A percentile compares a stretch with the other conserved stretches of the same genome.
Conservation (phyloP, 30 jellyfish, hydroid and myxozoan genomes). For the Euphysa ruthae region DNA sequence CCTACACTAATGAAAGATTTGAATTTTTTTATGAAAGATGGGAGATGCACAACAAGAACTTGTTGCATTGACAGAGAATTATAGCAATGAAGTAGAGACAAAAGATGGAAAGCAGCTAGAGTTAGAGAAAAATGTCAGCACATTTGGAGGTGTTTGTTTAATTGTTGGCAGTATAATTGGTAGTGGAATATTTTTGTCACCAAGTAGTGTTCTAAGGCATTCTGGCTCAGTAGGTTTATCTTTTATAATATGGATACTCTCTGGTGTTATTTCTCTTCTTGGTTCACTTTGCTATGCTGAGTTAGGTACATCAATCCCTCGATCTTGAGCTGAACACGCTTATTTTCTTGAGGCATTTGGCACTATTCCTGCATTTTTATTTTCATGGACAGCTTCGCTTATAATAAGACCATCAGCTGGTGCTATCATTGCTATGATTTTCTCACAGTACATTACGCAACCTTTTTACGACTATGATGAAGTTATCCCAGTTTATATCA, state of each 20-base stretch:
- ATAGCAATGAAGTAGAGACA: no score
- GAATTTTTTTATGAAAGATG: no score
- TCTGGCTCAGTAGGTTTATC: constrained; percentile 71
- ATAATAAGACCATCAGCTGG: constrained; percentile 68
- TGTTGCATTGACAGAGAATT: no score
- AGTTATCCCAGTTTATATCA: constrained; percentile 51
- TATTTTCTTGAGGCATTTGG: constrained; percentile 51
- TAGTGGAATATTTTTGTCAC: constrained; percentile 72
- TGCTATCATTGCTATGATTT: constrained; percentile 52
- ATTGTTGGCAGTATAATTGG: constrained; percentile 80
- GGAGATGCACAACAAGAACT: not conserved
- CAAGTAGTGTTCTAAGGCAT: constrained; percentile 40
- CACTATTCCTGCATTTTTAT: constrained; percentile 66
- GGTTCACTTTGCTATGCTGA: constrained; percentile 78
- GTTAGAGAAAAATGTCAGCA: constrained; percentile 39
- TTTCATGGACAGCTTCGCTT: constrained; percentile 61
- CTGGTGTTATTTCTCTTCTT: constrained; percentile 55
- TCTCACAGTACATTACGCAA: constrained; percentile 48
- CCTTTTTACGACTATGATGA: constrained; percentile 59
- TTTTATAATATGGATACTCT: constrained; percentile 53
- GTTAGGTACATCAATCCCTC: constrained; percentile 66
- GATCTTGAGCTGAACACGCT: constrained; percentile 53
- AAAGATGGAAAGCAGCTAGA: no score
- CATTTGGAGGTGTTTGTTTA: constrained; percentile 47
- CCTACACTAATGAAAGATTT: no score